Evolutionary conservation across 1,140 invertebrate species (phyloP).

Genomic region (Drosophila willistoni): DNA sequence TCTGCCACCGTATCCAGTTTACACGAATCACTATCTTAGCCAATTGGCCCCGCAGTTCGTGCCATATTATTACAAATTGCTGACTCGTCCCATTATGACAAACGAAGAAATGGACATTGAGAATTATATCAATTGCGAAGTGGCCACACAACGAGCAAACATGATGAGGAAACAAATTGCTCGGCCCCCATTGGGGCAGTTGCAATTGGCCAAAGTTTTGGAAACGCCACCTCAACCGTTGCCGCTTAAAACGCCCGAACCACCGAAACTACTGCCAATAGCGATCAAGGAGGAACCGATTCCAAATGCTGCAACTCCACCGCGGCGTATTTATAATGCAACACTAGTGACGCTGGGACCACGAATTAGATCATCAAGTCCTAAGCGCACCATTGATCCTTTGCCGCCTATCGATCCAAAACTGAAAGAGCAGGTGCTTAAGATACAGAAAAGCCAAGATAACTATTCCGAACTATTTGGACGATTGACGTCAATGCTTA

Average conservation of each 20-base stretch:
- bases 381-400: conserved; percentile 12
- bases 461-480: conserved; percentile 47
- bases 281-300: background rate
- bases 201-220: conserved; percentile 16
- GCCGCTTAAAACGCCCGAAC: background rate
- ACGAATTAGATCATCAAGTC: conserved; percentile 4
- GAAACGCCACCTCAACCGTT: conserved; percentile 1
- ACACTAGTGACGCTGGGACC: conserved; percentile 43
- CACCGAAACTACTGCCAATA: background rate
- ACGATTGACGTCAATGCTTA: conserved; percentile 39
- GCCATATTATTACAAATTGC: conserved; percentile 42
- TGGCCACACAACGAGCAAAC: conserved; percentile 30
- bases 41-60: conserved; percentile 38
- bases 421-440: conserved; percentile 46
- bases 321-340: conserved; percentile 40
- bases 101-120: conserved; percentile 54
- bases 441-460: conserved; percentile 53
- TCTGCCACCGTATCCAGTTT: conserved; percentile 27
- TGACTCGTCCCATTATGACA: conserved; percentile 29
- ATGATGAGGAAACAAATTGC: conserved; percentile 24
- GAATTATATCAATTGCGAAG: conserved; percentile 58
- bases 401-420: conserved; percentile 38
- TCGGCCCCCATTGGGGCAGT: conserved; percentile 29
- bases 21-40: conserved; percentile 37
- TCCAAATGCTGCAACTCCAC: background rate